Conservation (phyloP, 2,113 vertebrate species). For the Zapornia atra region DNA sequence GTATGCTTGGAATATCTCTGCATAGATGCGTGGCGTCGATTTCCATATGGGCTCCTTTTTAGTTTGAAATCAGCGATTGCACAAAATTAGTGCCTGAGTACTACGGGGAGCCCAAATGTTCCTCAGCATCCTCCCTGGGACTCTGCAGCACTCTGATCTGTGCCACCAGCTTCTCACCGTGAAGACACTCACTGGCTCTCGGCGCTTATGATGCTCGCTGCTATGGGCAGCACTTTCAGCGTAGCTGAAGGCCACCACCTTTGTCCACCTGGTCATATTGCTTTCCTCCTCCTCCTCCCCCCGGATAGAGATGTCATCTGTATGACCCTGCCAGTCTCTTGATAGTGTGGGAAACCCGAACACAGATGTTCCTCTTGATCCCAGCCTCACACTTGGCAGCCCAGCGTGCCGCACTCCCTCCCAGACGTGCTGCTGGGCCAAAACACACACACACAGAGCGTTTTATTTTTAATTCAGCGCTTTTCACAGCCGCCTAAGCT, state of each 20-base stretch:
- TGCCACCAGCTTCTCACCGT: neutral
- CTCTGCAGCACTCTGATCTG: neutral
- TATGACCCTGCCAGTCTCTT: neutral
- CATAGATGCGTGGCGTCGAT: neutral
- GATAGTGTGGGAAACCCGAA: neutral
- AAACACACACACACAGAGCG: neutral
- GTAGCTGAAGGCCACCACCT: neutral
- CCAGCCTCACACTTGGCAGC: constrained; percentile 2
- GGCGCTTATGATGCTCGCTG: fast-evolving
- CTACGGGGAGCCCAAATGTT: neutral
- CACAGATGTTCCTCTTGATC: neutral
- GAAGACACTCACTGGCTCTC: neutral
- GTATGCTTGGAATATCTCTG: constrained; percentile 33
- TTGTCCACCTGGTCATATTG: neutral
- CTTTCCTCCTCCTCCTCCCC: neutral
- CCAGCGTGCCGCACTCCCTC: fast-evolving
- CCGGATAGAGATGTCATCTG: neutral
- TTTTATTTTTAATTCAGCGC: neutral
- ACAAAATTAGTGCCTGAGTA: neutral
- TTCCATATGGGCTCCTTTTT: constrained; percentile 31
- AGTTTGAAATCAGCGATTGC: neutral
- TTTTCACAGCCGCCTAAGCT: neutral
- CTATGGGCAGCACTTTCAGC: neutral
- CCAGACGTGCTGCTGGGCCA: neutral
- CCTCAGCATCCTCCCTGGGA: neutral